phyloP scores from a whole-genome alignment of 2,113 vertebrate genomes.

The Myotis davidii region DNA sequence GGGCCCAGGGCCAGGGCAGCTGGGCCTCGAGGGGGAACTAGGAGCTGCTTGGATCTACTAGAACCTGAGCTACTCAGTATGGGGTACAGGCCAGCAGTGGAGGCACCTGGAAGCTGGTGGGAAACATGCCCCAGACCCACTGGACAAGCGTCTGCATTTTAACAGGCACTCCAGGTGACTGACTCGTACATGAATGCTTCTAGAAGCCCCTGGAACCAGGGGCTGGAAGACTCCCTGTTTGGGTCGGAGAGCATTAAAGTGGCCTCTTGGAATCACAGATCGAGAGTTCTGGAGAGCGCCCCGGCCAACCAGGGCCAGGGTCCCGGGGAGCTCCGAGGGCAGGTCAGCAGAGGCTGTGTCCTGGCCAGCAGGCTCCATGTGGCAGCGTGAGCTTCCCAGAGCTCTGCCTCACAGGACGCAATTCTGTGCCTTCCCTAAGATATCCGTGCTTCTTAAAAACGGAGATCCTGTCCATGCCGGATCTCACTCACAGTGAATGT shows the following conservation, averaged over 20 bases:
- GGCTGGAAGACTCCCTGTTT: neutral
- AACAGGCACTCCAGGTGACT: neutral
- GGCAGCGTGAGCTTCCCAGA: neutral
- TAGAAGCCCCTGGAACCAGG: neutral
- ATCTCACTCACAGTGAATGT: neutral
- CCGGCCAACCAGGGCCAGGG: neutral
- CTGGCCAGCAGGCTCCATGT: neutral
- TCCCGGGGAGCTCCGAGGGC: neutral
- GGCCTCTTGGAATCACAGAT: neutral
- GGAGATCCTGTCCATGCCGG: rapidly evolving
- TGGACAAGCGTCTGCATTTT: neutral
- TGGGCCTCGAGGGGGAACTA: neutral
- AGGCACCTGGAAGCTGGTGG: neutral
- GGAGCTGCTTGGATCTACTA: neutral
- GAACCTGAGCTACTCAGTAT: neutral
- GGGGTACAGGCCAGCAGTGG: neutral
- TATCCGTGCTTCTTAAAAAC: neutral
- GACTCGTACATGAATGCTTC: neutral
- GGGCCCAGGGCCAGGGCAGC: neutral
- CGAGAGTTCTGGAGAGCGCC: neutral
- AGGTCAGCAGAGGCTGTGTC: neutral
- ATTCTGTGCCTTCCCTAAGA: neutral
- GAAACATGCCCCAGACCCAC: neutral
- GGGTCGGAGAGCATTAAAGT: neutral
- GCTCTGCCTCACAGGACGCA: neutral